Percentiles rank a stretch among this genome's conserved stretches.
These are phyloP conservation scores for Amphipoea lucens DNA, from an alignment of 2,888 invertebrate genomes.

Conservation along the genomic window DNA sequence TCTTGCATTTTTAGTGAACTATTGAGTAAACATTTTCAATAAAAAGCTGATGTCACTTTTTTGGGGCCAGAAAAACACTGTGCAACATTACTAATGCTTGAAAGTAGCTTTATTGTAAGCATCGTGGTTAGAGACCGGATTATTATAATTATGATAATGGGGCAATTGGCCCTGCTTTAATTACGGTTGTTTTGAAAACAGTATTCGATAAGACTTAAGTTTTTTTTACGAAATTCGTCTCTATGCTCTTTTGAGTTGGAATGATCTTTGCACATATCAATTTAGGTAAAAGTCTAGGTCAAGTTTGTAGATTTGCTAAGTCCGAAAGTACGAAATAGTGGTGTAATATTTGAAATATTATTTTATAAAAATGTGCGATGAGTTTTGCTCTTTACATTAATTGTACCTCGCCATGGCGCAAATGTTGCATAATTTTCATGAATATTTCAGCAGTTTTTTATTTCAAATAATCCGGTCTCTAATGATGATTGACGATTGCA, in stretches of 20 bases:
- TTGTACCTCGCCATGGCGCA: slow-evolving; percentile 7
- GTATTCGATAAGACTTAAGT: slow-evolving; percentile 2
- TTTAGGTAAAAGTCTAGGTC: slow-evolving; percentile 4
- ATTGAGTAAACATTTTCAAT: too few species aligned
- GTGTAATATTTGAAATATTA: not conserved
- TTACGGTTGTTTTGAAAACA: not conserved
- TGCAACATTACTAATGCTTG: slow-evolving; percentile 35
- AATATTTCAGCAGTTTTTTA: slow-evolving; percentile 16
- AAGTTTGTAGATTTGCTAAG: not conserved
- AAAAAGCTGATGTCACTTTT: too few species aligned
- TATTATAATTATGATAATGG: not conserved
- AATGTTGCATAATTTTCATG: slow-evolving; percentile 16
- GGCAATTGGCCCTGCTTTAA: not conserved
- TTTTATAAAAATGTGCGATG: not conserved
- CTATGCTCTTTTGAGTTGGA: not conserved
- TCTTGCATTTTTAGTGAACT: too few species aligned
- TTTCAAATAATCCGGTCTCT: slow-evolving; percentile 34
- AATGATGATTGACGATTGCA: slow-evolving; percentile 52
- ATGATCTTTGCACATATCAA: not conserved
- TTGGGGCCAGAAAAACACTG: too few species aligned
- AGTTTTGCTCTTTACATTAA: slow-evolving; percentile 2
- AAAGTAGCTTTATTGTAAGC: slow-evolving; percentile 21
- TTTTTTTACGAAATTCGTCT: not conserved
- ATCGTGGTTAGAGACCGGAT: slow-evolving; percentile 30
- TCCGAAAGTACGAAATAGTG: not conserved